A percentile compares a stretch with the other conserved stretches of the same genome.
Conservation (phyloP, 2,113 vertebrate species). For the Gobiocypris rarus region DNA sequence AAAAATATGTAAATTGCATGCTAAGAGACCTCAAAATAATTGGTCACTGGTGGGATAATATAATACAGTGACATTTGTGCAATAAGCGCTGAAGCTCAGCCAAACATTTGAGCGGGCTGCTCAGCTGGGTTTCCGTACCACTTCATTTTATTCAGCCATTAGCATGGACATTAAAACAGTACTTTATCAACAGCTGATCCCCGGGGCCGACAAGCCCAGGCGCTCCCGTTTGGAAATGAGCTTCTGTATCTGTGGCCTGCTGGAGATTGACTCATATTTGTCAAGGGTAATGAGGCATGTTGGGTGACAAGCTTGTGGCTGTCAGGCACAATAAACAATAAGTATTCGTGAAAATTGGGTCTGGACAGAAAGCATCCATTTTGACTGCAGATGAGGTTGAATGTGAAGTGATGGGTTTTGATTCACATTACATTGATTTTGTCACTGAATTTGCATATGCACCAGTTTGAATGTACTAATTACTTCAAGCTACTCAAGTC, state of each 20-base stretch:
- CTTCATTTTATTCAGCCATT: constrained; percentile 18
- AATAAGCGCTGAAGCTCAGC: background rate
- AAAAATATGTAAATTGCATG: background rate
- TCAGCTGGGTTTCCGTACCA: constrained; percentile 18
- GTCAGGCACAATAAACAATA: background rate
- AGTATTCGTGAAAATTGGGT: background rate
- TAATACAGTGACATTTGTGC: constrained; percentile 8
- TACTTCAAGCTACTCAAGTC: background rate
- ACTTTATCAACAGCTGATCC: constrained; percentile 28
- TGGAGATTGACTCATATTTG: constrained; percentile 18
- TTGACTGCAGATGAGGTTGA: background rate
- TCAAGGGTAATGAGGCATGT: constrained; percentile 29
- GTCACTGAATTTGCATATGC: background rate
- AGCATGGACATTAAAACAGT: constrained; percentile 17
- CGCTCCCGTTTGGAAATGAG: background rate
- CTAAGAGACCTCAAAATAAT: background rate
- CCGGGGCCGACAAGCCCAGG: constrained; percentile 25
- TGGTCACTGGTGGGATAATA: background rate
- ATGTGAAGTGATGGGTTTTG: background rate
- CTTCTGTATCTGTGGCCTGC: constrained; percentile 20
- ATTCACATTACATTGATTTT: background rate
- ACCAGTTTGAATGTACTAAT: background rate
- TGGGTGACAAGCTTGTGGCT: background rate
- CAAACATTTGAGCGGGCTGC: background rate
- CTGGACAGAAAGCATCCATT: background rate